Percentiles rank a stretch among this genome's conserved stretches.
These are phyloP conservation scores for Lipotes vexillifer DNA, from an alignment of 2,113 vertebrate genomes.

Conservation along the genomic window DNA sequence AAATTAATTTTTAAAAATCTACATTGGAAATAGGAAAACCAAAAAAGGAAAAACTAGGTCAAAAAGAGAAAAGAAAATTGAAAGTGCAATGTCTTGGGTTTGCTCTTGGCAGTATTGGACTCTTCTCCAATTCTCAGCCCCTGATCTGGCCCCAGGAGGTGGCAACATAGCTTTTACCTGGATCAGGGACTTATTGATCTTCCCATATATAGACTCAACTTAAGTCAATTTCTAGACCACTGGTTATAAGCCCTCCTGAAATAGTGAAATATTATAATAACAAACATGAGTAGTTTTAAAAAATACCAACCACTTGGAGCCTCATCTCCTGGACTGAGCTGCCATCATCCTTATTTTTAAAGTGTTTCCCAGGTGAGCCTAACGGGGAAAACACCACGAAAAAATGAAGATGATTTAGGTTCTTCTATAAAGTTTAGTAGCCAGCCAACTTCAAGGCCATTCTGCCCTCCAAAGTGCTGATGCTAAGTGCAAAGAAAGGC, in stretches of 20 bases:
- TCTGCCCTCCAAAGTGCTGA: neutral
- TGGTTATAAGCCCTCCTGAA: neutral
- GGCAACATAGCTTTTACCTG: neutral
- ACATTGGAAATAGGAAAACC: neutral
- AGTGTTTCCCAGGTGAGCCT: neutral
- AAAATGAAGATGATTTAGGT: neutral
- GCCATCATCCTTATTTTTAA: neutral
- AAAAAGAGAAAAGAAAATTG: neutral
- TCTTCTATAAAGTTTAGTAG: neutral
- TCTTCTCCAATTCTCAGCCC: neutral
- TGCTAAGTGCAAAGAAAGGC: neutral
- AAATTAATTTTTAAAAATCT: neutral
- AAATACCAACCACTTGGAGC: too few relatives aligned
- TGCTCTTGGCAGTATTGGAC: accelerated
- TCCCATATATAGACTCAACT: neutral
- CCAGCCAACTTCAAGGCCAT: neutral
- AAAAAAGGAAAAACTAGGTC: neutral
- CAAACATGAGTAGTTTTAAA: neutral
- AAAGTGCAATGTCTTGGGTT: neutral
- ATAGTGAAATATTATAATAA: neutral
- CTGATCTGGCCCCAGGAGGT: neutral
- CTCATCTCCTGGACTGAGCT: neutral
- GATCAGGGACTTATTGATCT: neutral
- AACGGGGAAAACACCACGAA: neutral
- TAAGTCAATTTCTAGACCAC: neutral